Evolutionary conservation across 2,797 vertebrate genomes (phyloP).

Genomic region (Melanotaenia parkinsoni): DNA sequence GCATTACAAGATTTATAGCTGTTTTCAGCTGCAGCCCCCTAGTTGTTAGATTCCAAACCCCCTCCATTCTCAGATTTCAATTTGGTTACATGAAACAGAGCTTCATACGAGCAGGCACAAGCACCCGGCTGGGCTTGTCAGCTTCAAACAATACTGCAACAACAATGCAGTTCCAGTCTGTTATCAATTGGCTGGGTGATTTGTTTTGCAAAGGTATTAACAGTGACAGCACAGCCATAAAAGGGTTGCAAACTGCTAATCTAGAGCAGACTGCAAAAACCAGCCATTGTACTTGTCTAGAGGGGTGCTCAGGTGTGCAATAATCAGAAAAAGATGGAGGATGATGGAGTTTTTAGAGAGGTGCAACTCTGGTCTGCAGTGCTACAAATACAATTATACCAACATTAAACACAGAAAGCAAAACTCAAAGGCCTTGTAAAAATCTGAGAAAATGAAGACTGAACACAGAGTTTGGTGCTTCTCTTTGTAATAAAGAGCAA

Average conservation of each 20-base stretch:
- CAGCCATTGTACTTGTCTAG: constrained; percentile 42
- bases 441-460: constrained; percentile 37
- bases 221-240: constrained; percentile 49
- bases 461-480: constrained; percentile 31
- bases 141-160: constrained; percentile 52
- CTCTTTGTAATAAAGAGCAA: constrained; percentile 30
- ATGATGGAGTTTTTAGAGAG: constrained; percentile 52
- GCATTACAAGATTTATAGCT: constrained; percentile 45
- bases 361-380: constrained; percentile 44
- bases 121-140: constrained; percentile 6
- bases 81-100: constrained; percentile 25
- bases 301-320: constrained; percentile 68
- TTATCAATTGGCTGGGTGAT: constrained; percentile 58
- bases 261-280: constrained; percentile 45
- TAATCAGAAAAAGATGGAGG: constrained; percentile 77
- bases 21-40: constrained; percentile 30
- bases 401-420: constrained; percentile 72
- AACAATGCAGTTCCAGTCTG: constrained; percentile 49
- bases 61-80: constrained; percentile 12
- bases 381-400: constrained; percentile 65
- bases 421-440: constrained; percentile 60
- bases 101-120: constrained; percentile 1
- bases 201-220: constrained; percentile 56
- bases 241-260: constrained; percentile 55
- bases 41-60: constrained; percentile 32